Evolutionary conservation across 2,888 invertebrate genomes (phyloP).

Genomic region (Drosophila bunnanda): DNA sequence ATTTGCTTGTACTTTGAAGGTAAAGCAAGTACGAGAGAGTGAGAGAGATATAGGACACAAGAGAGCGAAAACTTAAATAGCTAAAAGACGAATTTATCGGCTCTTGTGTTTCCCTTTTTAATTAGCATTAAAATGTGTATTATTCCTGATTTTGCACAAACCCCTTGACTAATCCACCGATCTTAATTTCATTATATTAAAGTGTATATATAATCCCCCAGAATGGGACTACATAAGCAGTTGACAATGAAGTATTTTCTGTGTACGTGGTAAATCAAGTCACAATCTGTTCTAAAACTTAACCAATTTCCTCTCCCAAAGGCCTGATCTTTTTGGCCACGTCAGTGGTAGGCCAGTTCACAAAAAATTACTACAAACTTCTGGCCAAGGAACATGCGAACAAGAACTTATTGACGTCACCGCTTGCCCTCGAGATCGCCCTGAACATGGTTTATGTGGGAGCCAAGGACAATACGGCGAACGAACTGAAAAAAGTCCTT

Average conservation of each 20-base stretch:
- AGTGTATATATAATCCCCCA: background rate
- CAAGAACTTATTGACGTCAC: background rate
- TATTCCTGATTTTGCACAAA: background rate
- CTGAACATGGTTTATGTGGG: background rate
- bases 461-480: background rate
- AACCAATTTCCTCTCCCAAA: background rate
- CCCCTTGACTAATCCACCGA: conserved; percentile 4
- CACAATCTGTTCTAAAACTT: background rate
- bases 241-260: background rate
- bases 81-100: background rate
- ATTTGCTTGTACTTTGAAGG: no score
- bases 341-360: background rate
- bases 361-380: background rate
- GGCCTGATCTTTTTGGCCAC: background rate
- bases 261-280: background rate
- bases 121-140: background rate
- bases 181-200: background rate
- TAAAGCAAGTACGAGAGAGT: no score
- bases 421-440: background rate
- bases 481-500: background rate
- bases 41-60: no score
- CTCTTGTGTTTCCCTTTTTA: background rate
- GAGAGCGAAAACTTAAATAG: background rate
- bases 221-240: background rate
- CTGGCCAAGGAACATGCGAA: background rate